phyloP scores from a whole-genome alignment of 2,888 invertebrate genomes.

The Phalera bucephala region DNA sequence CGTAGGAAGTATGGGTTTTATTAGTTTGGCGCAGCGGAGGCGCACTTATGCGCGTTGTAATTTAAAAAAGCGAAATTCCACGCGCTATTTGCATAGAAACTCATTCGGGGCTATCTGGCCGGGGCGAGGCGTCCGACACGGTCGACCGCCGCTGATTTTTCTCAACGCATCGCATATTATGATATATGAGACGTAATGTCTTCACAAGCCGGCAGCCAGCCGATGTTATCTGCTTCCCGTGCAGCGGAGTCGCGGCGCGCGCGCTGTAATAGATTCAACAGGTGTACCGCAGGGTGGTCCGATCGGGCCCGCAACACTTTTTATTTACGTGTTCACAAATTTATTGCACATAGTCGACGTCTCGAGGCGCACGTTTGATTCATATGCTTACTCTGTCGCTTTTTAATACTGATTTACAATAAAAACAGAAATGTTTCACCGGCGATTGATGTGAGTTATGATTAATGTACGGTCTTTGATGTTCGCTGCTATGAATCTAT shows the following conservation, averaged over 20 bases:
- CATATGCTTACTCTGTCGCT: conserved; percentile 76
- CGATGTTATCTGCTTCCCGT: conserved; percentile 61
- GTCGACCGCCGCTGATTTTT: conserved; percentile 65
- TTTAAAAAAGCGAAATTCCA: conserved; percentile 65
- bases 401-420: conserved; percentile 83
- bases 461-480: conserved; percentile 80
- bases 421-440: conserved; percentile 77
- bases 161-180: conserved; percentile 65
- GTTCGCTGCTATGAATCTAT: conserved; percentile 81
- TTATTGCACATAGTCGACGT: conserved; percentile 75
- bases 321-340: conserved; percentile 77
- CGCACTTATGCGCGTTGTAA: conserved; percentile 54
- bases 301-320: conserved; percentile 58
- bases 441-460: conserved; percentile 82
- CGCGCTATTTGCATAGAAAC: conserved; percentile 64
- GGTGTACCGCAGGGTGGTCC: conserved; percentile 77
- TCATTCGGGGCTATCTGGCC: conserved; percentile 51
- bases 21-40: conserved; percentile 59
- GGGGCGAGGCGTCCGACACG: conserved; percentile 44
- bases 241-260: conserved; percentile 40
- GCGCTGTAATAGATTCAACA: conserved; percentile 74
- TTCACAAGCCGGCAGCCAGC: conserved; percentile 42
- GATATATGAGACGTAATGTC: conserved; percentile 58
- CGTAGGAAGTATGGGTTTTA: conserved; percentile 70
- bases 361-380: conserved; percentile 76